Evolutionary conservation across 2,113 vertebrate genomes (phyloP).

Genomic region (Crotalus tigris): DNA sequence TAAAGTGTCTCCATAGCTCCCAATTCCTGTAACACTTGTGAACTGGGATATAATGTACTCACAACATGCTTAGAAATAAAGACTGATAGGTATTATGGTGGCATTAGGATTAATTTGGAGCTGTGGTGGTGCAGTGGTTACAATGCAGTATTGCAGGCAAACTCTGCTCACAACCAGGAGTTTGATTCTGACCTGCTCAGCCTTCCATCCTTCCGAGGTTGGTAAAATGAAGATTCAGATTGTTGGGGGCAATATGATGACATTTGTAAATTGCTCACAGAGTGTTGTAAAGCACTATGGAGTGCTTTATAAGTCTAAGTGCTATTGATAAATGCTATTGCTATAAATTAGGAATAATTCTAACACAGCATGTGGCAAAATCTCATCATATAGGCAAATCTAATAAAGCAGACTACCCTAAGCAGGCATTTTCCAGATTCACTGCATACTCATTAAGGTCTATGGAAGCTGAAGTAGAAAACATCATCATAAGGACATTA

Average conservation of each 20-base stretch:
- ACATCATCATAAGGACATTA: not conserved
- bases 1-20: not conserved
- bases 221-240: not conserved
- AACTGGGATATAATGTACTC: not conserved
- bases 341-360: not conserved
- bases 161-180: not conserved
- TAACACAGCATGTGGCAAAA: not conserved
- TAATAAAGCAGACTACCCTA: not conserved
- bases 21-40: not conserved
- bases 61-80: not conserved
- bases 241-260: not conserved
- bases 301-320: not conserved
- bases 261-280: not conserved
- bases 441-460: not conserved
- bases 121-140: not conserved
- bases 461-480: not conserved
- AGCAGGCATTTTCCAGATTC: not conserved
- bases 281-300: not conserved
- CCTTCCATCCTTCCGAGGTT: not conserved
- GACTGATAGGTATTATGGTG: not conserved
- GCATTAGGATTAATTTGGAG: not conserved
- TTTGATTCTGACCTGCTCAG: not conserved
- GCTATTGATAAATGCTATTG: not conserved
- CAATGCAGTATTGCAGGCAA: not conserved
- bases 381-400: not conserved